Evolutionary conservation across 2,888 invertebrate species (phyloP).

Genomic region (Apeira syringaria): DNA sequence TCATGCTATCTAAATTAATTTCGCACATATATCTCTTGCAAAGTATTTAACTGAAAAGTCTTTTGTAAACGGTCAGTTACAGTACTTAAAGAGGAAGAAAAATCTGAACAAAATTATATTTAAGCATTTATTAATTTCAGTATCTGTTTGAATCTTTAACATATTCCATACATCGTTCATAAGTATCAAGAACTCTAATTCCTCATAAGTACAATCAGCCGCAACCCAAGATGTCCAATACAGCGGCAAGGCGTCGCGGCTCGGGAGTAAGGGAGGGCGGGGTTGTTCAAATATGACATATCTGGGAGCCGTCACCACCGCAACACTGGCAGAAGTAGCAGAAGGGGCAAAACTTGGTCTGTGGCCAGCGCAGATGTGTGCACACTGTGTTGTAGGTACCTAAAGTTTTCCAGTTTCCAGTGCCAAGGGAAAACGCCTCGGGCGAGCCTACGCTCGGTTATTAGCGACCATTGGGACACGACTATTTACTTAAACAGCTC

Average conservation of each 20-base stretch:
- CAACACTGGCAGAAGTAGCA: slow-evolving; percentile 59
- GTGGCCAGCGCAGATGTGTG: slow-evolving; percentile 74
- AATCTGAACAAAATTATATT: too few species aligned
- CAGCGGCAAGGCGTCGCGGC: slow-evolving; percentile 35
- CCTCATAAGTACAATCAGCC: slow-evolving; percentile 56
- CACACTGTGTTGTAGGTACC: slow-evolving; percentile 29
- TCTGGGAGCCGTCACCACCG: slow-evolving; percentile 75
- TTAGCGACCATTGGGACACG: slow-evolving; percentile 74
- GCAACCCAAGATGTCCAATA: slow-evolving; percentile 62
- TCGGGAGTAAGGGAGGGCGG: slow-evolving; percentile 31
- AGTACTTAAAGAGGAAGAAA: too few species aligned
- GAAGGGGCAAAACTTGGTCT: slow-evolving; percentile 59
- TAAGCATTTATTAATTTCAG: too few species aligned
- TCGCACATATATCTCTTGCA: too few species aligned
- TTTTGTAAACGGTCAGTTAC: too few species aligned
- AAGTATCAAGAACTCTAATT: slow-evolving; percentile 40
- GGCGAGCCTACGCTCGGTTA: slow-evolving; percentile 71
- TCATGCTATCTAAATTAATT: too few species aligned
- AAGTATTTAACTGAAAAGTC: too few species aligned
- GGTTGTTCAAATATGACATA: slow-evolving; percentile 74
- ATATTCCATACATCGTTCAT: too few species aligned
- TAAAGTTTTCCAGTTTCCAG: slow-evolving; percentile 44
- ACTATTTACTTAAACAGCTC: slow-evolving; percentile 73
- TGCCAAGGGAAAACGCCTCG: slow-evolving; percentile 60
- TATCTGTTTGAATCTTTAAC: too few species aligned